These are phyloP conservation scores for Eupithecia tripunctaria DNA, from an alignment of 2,888 invertebrate species.

Conservation along the genomic window DNA sequence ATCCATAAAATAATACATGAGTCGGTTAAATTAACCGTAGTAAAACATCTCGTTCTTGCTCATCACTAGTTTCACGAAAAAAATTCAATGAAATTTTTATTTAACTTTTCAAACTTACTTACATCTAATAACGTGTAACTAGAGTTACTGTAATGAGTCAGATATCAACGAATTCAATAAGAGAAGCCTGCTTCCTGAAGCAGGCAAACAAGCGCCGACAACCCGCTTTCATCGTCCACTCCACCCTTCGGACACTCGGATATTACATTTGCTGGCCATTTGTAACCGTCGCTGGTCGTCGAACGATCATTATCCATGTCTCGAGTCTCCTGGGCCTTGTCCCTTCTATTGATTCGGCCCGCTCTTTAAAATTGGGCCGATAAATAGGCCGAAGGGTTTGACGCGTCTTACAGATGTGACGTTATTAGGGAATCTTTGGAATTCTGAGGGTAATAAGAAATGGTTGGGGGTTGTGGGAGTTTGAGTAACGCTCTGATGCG, in stretches of 20 bases:
- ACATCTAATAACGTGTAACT: too few relatives aligned
- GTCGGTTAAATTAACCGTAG: neutral
- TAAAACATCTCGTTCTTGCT: neutral
- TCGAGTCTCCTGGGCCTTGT: constrained; percentile 69
- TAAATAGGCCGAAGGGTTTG: constrained; percentile 65
- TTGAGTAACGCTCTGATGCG: neutral
- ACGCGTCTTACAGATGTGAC: constrained; percentile 57
- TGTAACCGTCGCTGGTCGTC: constrained; percentile 78
- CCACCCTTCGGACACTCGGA: constrained; percentile 70
- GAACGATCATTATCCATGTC: constrained; percentile 81
- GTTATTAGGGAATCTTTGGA: constrained; percentile 34
- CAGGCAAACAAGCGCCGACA: neutral
- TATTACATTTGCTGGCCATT: constrained; percentile 84
- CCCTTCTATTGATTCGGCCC: constrained; percentile 73
- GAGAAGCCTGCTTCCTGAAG: too few relatives aligned
- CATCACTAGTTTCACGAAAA: too few relatives aligned
- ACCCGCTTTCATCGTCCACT: constrained; percentile 13
- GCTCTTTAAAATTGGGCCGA: constrained; percentile 73
- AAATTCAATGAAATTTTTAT: too few relatives aligned
- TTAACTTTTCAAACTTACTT: too few relatives aligned
- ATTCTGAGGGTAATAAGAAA: constrained; percentile 23
- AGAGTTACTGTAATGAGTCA: too few relatives aligned
- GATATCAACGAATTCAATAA: neutral
- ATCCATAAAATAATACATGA: too few relatives aligned
- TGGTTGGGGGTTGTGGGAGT: neutral